phyloP scores from a whole-genome alignment of 2,113 vertebrate species.

The Melanerpes aurifrons region DNA sequence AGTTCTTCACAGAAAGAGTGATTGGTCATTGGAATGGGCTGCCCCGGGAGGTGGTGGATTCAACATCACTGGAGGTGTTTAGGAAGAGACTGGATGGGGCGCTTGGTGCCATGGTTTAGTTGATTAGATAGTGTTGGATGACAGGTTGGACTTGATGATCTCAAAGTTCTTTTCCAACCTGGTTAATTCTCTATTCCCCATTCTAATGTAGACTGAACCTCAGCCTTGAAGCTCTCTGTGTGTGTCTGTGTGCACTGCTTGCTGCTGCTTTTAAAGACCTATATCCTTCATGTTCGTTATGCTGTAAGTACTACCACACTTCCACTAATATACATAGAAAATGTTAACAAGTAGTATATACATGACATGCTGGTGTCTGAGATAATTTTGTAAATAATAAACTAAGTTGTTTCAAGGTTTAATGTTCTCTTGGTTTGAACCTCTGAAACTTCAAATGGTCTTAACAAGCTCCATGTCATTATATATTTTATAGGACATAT shows the following conservation, averaged over 20 bases:
- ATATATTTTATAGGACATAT: background rate
- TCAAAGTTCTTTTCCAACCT: no score
- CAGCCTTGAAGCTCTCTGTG: background rate
- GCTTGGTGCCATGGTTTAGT: no score
- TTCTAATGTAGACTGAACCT: background rate
- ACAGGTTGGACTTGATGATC: no score
- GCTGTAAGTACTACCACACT: background rate
- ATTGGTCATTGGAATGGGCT: no score
- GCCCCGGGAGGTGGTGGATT: no score
- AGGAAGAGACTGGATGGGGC: no score
- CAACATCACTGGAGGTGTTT: no score
- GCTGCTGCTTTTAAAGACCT: background rate
- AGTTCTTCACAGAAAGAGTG: no score
- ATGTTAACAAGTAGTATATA: background rate
- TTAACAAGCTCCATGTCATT: background rate
- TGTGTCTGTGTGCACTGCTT: background rate
- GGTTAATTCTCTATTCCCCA: no score
- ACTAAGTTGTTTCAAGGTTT: background rate
- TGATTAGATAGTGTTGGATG: no score
- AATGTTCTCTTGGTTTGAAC: conserved; percentile 10
- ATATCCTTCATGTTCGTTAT: background rate
- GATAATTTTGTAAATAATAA: background rate
- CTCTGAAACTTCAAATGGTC: background rate
- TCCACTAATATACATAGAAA: background rate
- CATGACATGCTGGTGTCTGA: background rate